Evolutionary conservation across 2,888 invertebrate genomes (phyloP).

Genomic region (Eumacrocentrus americanus): DNA sequence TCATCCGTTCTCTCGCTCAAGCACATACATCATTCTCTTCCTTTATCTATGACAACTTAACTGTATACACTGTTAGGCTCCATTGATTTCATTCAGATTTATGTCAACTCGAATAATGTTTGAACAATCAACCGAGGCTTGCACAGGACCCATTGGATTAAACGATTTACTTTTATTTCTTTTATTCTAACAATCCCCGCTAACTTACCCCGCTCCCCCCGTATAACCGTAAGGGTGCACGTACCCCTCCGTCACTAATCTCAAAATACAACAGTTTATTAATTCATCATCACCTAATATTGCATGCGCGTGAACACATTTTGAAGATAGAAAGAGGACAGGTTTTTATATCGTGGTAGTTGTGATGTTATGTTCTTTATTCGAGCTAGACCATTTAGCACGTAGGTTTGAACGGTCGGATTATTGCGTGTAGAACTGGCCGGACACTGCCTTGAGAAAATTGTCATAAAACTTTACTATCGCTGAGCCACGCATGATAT

Average conservation of each 20-base stretch:
- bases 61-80: not conserved
- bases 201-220: conserved; percentile 20
- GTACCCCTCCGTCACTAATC: conserved; percentile 2
- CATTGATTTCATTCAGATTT: conserved; percentile 46
- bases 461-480: conserved; percentile 13
- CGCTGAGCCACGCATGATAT: conserved; percentile 1
- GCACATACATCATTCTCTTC: not conserved
- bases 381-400: not conserved
- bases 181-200: conserved; percentile 31
- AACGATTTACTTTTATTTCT: conserved; percentile 37
- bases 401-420: conserved; percentile 11
- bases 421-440: conserved; percentile 20
- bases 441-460: conserved; percentile 16
- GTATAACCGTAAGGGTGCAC: conserved; percentile 25
- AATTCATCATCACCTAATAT: conserved; percentile 50
- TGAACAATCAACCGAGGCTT: conserved; percentile 52
- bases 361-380: conserved; percentile 1
- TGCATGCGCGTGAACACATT: conserved; percentile 56
- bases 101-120: conserved; percentile 51
- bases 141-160: conserved; percentile 56
- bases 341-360: conserved; percentile 15
- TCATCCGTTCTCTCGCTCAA: not conserved
- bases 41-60: conserved; percentile 6
- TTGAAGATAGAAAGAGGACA: conserved; percentile 44
- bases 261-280: conserved; percentile 41